Evolutionary conservation across 2,888 invertebrate genomes (phyloP).

Genomic region (Adela reaumurella): DNA sequence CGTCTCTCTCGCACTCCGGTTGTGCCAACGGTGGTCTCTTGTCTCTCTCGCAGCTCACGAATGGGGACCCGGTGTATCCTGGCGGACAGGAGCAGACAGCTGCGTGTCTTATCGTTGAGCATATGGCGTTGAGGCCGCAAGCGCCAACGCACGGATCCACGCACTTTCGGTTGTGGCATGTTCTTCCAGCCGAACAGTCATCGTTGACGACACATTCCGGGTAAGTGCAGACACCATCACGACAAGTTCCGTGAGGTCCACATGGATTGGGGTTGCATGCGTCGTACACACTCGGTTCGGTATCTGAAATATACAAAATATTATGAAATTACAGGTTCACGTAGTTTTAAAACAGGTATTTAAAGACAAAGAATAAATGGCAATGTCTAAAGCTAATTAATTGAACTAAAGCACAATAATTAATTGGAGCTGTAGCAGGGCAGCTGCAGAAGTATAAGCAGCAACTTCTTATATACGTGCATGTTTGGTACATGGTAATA

Average conservation of each 20-base stretch:
- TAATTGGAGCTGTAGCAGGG: no score
- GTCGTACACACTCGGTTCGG: conserved; percentile 36
- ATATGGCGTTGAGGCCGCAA: conserved; percentile 82
- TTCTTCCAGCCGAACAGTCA: conserved; percentile 77
- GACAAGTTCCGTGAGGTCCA: conserved; percentile 66
- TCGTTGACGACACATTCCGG: conserved; percentile 86
- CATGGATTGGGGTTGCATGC: conserved; percentile 72
- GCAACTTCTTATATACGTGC: no score
- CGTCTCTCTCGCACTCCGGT: conserved; percentile 73
- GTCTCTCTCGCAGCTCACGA: conserved; percentile 63
- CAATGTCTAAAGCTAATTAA: no score
- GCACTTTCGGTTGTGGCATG: conserved; percentile 81
- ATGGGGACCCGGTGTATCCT: conserved; percentile 74
- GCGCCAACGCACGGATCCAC: conserved; percentile 77
- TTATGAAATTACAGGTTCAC: no score
- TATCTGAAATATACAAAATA: conserved; percentile 19
- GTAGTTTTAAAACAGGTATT: no score
- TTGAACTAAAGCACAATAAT: no score
- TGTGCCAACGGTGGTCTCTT: conserved; percentile 45
- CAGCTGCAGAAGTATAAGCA: no score
- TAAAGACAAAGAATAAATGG: no score
- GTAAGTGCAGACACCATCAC: conserved; percentile 64
- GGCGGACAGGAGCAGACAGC: conserved; percentile 79
- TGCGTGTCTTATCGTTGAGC: conserved; percentile 67
- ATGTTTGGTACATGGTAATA: no score